Percentiles rank a stretch among this genome's conserved stretches.
Evolutionary conservation across 2,113 vertebrate genomes (phyloP).

Genomic region (Ameiurus melas): DNA sequence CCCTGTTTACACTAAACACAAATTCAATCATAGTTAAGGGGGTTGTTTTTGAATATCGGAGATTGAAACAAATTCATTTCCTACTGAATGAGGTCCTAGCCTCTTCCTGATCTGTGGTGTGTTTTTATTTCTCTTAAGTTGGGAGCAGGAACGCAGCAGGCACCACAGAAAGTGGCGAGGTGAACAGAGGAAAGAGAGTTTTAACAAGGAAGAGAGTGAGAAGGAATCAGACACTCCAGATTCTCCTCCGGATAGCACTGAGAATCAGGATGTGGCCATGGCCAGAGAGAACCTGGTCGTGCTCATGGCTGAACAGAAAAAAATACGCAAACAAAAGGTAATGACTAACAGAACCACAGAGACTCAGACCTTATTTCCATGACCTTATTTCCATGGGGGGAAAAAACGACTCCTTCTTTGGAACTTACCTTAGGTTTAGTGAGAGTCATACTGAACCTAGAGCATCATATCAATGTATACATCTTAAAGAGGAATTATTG

Average conservation of each 20-base stretch:
- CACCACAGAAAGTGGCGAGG: slow-evolving; percentile 77
- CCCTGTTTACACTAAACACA: not conserved
- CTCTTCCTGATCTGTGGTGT: slow-evolving; percentile 6
- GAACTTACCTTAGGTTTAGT: not conserved
- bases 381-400: not conserved
- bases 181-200: slow-evolving; percentile 78
- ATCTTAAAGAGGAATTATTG: not conserved
- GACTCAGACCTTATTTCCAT: not conserved
- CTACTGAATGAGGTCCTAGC: not conserved
- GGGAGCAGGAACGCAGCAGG: slow-evolving; percentile 81
- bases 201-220: slow-evolving; percentile 80
- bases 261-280: slow-evolving; percentile 76
- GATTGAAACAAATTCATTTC: not conserved
- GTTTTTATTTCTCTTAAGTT: slow-evolving; percentile 65
- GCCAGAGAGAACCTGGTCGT: slow-evolving; percentile 78
- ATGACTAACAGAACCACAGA: not conserved
- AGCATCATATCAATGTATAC: not conserved
- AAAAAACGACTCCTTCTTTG: not conserved
- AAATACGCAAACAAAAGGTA: slow-evolving; percentile 82
- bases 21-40: not conserved
- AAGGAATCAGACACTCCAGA: slow-evolving; percentile 82
- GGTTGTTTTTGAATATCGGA: not conserved
- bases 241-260: slow-evolving; percentile 74
- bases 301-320: slow-evolving; percentile 80
- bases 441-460: not conserved